phyloP scores from a whole-genome alignment of 2,888 invertebrate species.

The Cyclophora punctaria region DNA sequence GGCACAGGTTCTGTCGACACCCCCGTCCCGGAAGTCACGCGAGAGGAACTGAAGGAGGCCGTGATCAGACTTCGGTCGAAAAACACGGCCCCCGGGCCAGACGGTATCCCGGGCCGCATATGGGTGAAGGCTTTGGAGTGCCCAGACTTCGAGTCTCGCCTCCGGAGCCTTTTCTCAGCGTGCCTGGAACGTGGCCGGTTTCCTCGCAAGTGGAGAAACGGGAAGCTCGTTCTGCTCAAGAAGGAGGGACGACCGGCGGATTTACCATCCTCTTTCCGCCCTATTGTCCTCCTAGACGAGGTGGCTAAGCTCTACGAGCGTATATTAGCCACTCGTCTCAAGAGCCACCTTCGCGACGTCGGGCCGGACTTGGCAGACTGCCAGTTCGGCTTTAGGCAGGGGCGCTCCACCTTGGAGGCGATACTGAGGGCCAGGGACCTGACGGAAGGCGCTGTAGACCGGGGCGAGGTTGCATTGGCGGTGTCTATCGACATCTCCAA shows the following conservation, averaged over 20 bases:
- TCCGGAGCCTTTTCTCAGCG: neutral
- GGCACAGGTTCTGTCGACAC: too few species aligned
- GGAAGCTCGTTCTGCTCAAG: neutral
- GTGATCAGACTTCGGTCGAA: neutral
- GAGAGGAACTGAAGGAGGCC: neutral
- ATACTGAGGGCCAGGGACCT: constrained; percentile 1
- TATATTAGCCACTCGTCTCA: constrained; percentile 3
- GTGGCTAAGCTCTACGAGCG: constrained; percentile 1
- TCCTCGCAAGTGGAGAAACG: neutral
- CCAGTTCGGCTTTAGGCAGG: constrained; percentile 7
- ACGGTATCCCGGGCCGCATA: neutral
- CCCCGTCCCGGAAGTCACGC: neutral
- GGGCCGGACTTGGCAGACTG: constrained; percentile 9
- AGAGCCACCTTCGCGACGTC: constrained; percentile 1
- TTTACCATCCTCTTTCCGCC: neutral
- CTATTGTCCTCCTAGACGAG: constrained; percentile 1
- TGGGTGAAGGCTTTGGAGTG: neutral
- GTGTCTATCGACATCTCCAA: constrained; percentile 20
- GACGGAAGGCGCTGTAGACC: constrained; percentile 3
- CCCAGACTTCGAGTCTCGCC: neutral
- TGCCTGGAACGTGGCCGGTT: constrained; percentile 1
- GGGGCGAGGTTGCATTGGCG: constrained; percentile 7
- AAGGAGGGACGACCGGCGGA: neutral
- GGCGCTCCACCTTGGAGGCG: constrained; percentile 7
- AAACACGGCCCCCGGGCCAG: constrained; percentile 1